Evolutionary conservation across 2,888 invertebrate species (phyloP).

Genomic region (Sylvicola cinctus): DNA sequence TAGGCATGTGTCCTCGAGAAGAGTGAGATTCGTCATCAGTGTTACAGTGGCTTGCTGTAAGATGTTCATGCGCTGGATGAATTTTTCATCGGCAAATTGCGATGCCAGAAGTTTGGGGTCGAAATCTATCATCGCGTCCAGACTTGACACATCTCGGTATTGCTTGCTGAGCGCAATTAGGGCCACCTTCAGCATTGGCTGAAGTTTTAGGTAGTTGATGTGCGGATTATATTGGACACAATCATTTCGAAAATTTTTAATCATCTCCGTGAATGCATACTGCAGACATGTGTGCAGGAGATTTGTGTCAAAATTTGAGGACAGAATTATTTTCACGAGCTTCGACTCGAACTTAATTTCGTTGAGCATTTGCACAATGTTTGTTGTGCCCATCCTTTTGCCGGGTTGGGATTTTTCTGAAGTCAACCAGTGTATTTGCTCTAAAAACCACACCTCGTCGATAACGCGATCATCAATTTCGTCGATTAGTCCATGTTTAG

Average conservation of each 20-base stretch:
- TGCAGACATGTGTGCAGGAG: conserved; percentile 29
- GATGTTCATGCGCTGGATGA: conserved; percentile 4
- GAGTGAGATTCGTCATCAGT: conserved; percentile 15
- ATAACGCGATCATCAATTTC: conserved; percentile 13
- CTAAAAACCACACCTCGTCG: conserved; percentile 24
- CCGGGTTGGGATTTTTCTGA: no score
- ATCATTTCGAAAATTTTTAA: conserved; percentile 23
- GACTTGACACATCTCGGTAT: no score
- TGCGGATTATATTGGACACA: conserved; percentile 24
- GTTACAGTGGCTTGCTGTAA: conserved; percentile 8
- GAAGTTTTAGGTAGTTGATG: conserved; percentile 23
- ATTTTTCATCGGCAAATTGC: conserved; percentile 1
- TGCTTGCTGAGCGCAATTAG: conserved; percentile 10
- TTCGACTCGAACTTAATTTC: conserved; percentile 24
- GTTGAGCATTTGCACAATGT: conserved; percentile 5
- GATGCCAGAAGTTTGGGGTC: not conserved
- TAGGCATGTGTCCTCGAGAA: conserved; percentile 18
- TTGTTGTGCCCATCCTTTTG: conserved; percentile 3
- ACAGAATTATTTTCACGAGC: conserved; percentile 1
- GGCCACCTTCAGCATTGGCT: conserved; percentile 21
- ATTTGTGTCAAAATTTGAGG: conserved; percentile 16
- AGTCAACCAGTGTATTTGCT: conserved; percentile 15
- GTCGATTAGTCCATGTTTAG: conserved; percentile 7
- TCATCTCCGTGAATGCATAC: conserved; percentile 28
- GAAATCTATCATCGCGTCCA: not conserved